phyloP scores from a whole-genome alignment of 2,797 vertebrate species.

The Poecile montanus region DNA sequence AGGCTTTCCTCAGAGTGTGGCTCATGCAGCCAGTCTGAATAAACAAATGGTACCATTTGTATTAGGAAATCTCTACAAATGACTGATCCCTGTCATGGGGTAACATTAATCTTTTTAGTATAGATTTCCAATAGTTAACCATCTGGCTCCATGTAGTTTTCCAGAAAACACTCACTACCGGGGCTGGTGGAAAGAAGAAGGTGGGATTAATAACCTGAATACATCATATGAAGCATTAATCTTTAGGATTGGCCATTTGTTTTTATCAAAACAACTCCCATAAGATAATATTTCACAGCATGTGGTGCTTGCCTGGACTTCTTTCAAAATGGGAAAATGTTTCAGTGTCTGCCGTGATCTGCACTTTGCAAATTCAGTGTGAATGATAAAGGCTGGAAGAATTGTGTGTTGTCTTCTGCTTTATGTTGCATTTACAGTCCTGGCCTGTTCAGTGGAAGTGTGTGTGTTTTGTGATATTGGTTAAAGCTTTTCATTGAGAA shows the following conservation, averaged over 20 bases:
- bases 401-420: neutral
- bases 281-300: slow-evolving; percentile 50
- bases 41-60: slow-evolving; percentile 67
- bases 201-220: slow-evolving; percentile 66
- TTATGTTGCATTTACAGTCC: neutral
- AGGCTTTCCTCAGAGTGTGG: slow-evolving; percentile 47
- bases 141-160: slow-evolving; percentile 68
- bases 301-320: slow-evolving; percentile 39
- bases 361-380: neutral
- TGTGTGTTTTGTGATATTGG: neutral
- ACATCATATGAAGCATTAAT: slow-evolving; percentile 57
- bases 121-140: slow-evolving; percentile 75
- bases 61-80: slow-evolving; percentile 72
- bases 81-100: slow-evolving; percentile 72
- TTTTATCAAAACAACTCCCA: slow-evolving; percentile 55
- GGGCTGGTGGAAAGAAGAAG: slow-evolving; percentile 43
- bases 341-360: neutral
- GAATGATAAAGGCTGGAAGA: neutral
- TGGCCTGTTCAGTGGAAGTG: neutral
- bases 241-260: slow-evolving; percentile 61
- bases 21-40: slow-evolving; percentile 58
- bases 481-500: neutral
- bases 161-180: neutral
- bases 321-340: slow-evolving; percentile 30
- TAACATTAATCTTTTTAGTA: slow-evolving; percentile 74